These are phyloP conservation scores for Echinarachnius parma DNA, from an alignment of 53 echinoderm and acorn worm genomes.

Conservation along the genomic window DNA sequence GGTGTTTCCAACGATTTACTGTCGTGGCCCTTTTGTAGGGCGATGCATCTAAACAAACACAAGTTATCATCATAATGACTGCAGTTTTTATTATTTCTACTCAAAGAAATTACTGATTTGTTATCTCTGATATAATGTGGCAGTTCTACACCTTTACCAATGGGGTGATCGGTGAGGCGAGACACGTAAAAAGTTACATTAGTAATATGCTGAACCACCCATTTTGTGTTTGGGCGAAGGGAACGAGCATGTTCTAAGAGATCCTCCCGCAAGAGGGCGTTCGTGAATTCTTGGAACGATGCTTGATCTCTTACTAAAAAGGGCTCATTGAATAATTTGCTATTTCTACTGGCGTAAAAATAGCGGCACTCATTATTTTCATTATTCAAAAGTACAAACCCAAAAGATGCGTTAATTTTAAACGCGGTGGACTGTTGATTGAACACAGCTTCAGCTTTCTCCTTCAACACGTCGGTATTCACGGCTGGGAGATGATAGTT, in stretches of 20 bases:
- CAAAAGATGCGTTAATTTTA: constrained; percentile 31
- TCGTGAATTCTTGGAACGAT: neutral
- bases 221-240: constrained; percentile 34
- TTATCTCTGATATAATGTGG: constrained; percentile 12
- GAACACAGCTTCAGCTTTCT: constrained; percentile 5
- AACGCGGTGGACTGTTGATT: constrained; percentile 25
- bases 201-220: constrained; percentile 47
- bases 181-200: constrained; percentile 37
- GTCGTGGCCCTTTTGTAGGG: neutral
- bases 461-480: neutral
- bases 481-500: constrained; percentile 13
- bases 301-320: constrained; percentile 5
- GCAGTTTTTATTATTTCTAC: neutral
- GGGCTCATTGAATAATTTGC: constrained; percentile 11
- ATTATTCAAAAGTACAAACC: constrained; percentile 26
- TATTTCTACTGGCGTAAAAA: constrained; percentile 25
- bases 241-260: constrained; percentile 19
- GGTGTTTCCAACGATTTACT: neutral
- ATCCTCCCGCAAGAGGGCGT: neutral
- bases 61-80: constrained; percentile 5
- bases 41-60: constrained; percentile 29
- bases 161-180: constrained; percentile 22
- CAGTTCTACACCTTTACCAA: constrained; percentile 4
- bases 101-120: constrained; percentile 1
- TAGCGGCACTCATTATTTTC: constrained; percentile 28